Evolutionary conservation across 2,113 vertebrate species (phyloP).

Genomic region (Scatophagus argus): DNA sequence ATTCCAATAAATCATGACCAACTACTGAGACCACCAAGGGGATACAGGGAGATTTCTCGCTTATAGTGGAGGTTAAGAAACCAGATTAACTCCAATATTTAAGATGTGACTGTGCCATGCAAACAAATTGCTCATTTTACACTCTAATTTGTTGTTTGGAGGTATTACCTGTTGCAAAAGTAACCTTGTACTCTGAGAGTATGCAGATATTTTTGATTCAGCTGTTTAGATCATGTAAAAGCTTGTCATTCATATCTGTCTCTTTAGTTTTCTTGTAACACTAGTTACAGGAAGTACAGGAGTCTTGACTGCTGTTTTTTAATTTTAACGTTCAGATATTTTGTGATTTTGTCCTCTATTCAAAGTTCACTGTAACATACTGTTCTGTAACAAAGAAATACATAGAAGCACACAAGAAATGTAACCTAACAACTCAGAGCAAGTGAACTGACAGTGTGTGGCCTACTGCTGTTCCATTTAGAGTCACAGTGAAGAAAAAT

Average conservation of each 20-base stretch:
- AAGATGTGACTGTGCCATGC: not conserved
- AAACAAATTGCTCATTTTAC: not conserved
- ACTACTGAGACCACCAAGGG: not conserved
- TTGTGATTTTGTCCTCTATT: not conserved
- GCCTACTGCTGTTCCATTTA: conserved; percentile 22
- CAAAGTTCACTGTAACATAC: not conserved
- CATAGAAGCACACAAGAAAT: conserved; percentile 7
- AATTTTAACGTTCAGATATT: not conserved
- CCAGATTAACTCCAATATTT: not conserved
- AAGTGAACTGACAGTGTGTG: not conserved
- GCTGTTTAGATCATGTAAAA: not conserved
- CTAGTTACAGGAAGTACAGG: too few relatives aligned
- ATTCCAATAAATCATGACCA: not conserved
- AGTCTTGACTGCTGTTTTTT: not conserved
- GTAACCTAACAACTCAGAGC: conserved; percentile 4
- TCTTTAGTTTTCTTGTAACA: conserved; percentile 5
- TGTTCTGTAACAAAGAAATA: not conserved
- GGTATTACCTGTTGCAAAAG: not conserved
- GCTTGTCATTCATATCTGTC: too few relatives aligned
- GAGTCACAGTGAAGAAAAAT: conserved; percentile 45
- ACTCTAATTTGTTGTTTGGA: not conserved
- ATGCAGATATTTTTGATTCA: not conserved
- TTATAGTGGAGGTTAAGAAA: not conserved
- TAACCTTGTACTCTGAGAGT: not conserved
- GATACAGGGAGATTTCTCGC: not conserved